Evolutionary conservation across 2,797 vertebrate genomes (phyloP).

Genomic region (Sebastes nivosus): DNA sequence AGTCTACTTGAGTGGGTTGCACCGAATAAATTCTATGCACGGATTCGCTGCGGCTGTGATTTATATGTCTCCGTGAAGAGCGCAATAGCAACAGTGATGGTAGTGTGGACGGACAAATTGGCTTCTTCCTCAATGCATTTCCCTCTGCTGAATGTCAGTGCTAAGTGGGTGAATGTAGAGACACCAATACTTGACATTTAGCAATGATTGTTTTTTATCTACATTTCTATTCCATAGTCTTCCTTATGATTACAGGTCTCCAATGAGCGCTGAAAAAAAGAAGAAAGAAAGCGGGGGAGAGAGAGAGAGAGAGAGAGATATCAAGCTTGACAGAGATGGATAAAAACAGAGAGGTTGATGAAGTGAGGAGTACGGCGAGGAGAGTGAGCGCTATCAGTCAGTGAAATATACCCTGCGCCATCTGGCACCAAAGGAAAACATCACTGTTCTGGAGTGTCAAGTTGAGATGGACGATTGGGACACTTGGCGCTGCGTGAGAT

Average conservation of each 20-base stretch:
- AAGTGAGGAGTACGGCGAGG: constrained; percentile 43
- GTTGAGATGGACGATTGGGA: constrained; percentile 71
- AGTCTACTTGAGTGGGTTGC: not conserved
- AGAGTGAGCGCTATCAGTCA: constrained; percentile 66
- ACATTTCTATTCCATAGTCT: not conserved
- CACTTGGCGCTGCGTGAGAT: constrained; percentile 47
- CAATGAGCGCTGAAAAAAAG: not conserved
- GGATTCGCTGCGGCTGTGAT: not conserved
- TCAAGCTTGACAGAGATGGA: constrained; percentile 58
- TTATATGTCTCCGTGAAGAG: not conserved
- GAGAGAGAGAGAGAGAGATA: constrained; percentile 26
- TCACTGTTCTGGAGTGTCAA: constrained; percentile 75
- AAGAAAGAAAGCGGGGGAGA: constrained; percentile 12
- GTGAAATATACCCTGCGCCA: constrained; percentile 65
- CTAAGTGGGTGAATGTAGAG: not conserved
- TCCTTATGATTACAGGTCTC: constrained; percentile 10
- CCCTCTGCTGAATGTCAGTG: constrained; percentile 10
- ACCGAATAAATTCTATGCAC: not conserved
- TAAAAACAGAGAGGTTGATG: constrained; percentile 44
- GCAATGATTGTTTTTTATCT: constrained; percentile 4
- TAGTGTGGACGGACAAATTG: not conserved
- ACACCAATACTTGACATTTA: constrained; percentile 22
- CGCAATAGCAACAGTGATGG: not conserved
- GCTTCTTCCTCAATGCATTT: not conserved
- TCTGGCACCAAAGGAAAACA: constrained; percentile 72